These are phyloP conservation scores for Thera britannica DNA, from an alignment of 2,888 invertebrate genomes.

Conservation along the genomic window DNA sequence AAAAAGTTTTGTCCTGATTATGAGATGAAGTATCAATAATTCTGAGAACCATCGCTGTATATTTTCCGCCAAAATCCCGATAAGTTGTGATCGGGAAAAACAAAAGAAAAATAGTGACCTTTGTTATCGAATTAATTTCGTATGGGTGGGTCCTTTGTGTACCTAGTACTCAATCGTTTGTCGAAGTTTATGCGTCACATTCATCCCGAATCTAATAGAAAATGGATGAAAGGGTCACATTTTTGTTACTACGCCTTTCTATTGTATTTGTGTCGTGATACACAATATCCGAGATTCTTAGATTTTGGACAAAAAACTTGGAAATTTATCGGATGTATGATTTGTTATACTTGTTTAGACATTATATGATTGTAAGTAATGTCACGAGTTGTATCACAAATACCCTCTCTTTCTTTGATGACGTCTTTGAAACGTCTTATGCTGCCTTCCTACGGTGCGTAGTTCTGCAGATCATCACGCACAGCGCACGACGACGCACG, in stretches of 20 bases:
- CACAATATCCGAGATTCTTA: slow-evolving; percentile 50
- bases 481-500: no score
- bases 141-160: slow-evolving; percentile 69
- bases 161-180: slow-evolving; percentile 69
- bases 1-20: no score
- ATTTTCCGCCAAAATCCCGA: not conserved
- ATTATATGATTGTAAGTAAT: no score
- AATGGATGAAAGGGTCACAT: slow-evolving; percentile 62
- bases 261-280: slow-evolving; percentile 54
- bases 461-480: no score
- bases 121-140: slow-evolving; percentile 75
- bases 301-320: slow-evolving; percentile 17
- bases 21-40: no score
- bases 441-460: no score
- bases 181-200: slow-evolving; percentile 70
- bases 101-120: slow-evolving; percentile 62
- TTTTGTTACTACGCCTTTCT: slow-evolving; percentile 55
- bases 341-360: no score
- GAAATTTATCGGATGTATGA: no score
- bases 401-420: no score
- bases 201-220: slow-evolving; percentile 72
- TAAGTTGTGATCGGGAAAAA: not conserved
- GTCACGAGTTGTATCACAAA: no score
- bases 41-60: not conserved
- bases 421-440: no score